phyloP scores from a whole-genome alignment of 37 sponge, comb jelly and placozoan species.

The Trichoplax adhaerens region DNA sequence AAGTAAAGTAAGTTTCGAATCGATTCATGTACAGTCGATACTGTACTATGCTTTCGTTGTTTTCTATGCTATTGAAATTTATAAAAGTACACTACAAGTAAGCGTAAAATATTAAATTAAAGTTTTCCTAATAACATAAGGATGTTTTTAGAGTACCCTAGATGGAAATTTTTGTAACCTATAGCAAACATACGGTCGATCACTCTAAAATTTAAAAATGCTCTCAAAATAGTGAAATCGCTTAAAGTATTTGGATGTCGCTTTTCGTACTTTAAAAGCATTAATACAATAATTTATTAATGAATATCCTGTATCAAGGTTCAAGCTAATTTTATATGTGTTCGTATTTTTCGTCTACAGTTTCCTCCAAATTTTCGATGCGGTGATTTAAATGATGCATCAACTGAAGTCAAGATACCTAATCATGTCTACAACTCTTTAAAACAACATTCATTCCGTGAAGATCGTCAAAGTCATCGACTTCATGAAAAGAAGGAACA shows the following conservation, averaged over 20 bases:
- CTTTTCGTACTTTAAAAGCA: background rate
- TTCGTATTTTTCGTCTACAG: slow-evolving; percentile 4
- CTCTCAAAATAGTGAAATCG: too few species aligned
- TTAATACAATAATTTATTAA: background rate
- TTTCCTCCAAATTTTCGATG: slow-evolving; percentile 59
- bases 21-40: too few species aligned
- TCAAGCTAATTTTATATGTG: background rate
- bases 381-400: slow-evolving; percentile 45
- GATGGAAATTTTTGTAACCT: too few species aligned
- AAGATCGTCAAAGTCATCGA: slow-evolving; percentile 36
- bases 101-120: too few species aligned
- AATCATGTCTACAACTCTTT: slow-evolving; percentile 65
- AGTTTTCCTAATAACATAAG: too few species aligned
- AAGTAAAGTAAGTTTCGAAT: background rate
- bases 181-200: too few species aligned
- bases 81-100: too few species aligned
- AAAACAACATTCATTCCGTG: slow-evolving; percentile 49
- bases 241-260: background rate
- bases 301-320: background rate
- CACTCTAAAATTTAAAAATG: too few species aligned
- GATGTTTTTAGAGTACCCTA: too few species aligned
- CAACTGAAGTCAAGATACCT: slow-evolving; percentile 41
- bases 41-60: too few species aligned
- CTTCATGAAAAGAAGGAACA: slow-evolving; percentile 80
- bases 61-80: too few species aligned